phyloP scores from a whole-genome alignment of 2,888 invertebrate species.

The Limnephilus auricula region DNA sequence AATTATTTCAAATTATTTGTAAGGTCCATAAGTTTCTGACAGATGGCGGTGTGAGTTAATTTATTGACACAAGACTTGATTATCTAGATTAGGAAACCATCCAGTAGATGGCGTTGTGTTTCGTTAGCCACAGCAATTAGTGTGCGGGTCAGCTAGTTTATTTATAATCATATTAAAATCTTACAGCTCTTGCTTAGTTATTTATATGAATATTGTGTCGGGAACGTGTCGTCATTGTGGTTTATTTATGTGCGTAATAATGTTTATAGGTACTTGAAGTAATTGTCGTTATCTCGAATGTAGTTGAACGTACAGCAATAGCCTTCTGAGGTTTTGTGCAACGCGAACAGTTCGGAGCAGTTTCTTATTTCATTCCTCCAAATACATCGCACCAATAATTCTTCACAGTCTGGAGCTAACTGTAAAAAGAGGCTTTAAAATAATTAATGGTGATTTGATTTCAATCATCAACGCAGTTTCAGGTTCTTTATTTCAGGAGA shows the following conservation, averaged over 20 bases:
- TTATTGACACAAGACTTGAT: too few species aligned
- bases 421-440: constrained; percentile 66
- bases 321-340: constrained; percentile 79
- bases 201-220: not conserved
- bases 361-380: constrained; percentile 74
- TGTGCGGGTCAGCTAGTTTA: too few species aligned
- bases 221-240: too few species aligned
- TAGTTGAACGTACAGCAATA: constrained; percentile 81
- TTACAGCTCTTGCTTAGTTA: not conserved
- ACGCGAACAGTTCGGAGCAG: constrained; percentile 76
- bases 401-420: constrained; percentile 76
- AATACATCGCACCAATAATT: constrained; percentile 74
- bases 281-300: constrained; percentile 72
- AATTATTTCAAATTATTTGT: too few species aligned
- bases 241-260: not conserved
- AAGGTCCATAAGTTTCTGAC: too few species aligned
- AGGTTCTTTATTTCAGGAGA: not conserved
- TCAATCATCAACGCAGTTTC: not conserved
- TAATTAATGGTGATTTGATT: not conserved
- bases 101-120: too few species aligned
- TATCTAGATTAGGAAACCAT: too few species aligned
- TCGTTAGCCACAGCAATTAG: too few species aligned
- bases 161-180: not conserved
- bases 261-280: constrained; percentile 60
- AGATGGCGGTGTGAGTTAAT: too few species aligned